Percentiles rank a stretch among this genome's conserved stretches.
Evolutionary conservation across 2,888 invertebrate species (phyloP).

Genomic region (Stramonita haemastoma): DNA sequence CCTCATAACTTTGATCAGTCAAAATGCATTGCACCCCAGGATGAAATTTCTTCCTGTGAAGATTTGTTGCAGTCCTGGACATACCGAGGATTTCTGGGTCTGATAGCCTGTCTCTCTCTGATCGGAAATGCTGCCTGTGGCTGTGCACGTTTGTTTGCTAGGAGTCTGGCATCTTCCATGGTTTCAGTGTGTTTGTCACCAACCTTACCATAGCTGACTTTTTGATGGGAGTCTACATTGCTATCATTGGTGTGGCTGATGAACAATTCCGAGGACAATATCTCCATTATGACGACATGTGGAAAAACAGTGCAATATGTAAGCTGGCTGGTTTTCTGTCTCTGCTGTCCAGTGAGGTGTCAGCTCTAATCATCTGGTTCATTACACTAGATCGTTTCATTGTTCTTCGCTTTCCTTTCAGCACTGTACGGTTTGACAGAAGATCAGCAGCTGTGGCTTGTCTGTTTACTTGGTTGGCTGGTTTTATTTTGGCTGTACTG

Average conservation of each 20-base stretch:
- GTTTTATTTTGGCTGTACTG: background rate
- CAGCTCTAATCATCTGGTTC: slow-evolving; percentile 17
- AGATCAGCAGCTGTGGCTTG: slow-evolving; percentile 4
- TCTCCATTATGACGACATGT: background rate
- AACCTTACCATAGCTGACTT: slow-evolving; percentile 8
- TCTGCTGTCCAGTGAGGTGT: slow-evolving; percentile 8
- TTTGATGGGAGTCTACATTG: background rate
- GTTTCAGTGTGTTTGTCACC: background rate
- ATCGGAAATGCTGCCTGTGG: background rate
- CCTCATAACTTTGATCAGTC: background rate
- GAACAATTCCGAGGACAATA: background rate
- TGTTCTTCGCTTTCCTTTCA: slow-evolving; percentile 25
- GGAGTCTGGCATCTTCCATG: background rate
- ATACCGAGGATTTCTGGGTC: background rate
- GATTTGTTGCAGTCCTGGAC: background rate
- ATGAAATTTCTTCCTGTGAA: slow-evolving; percentile 12
- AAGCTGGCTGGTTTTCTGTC: slow-evolving; percentile 2
- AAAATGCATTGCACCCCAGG: background rate
- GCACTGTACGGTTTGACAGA: background rate
- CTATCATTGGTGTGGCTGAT: slow-evolving; percentile 8
- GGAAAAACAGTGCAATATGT: background rate
- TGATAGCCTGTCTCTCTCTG: background rate
- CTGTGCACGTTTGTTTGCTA: background rate
- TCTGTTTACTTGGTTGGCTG: background rate
- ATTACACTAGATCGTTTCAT: slow-evolving; percentile 24